Percentiles rank a stretch among this genome's conserved stretches.
These are phyloP conservation scores for Salvelinus sp. DNA, from an alignment of 2,113 vertebrate species.

Conservation along the genomic window DNA sequence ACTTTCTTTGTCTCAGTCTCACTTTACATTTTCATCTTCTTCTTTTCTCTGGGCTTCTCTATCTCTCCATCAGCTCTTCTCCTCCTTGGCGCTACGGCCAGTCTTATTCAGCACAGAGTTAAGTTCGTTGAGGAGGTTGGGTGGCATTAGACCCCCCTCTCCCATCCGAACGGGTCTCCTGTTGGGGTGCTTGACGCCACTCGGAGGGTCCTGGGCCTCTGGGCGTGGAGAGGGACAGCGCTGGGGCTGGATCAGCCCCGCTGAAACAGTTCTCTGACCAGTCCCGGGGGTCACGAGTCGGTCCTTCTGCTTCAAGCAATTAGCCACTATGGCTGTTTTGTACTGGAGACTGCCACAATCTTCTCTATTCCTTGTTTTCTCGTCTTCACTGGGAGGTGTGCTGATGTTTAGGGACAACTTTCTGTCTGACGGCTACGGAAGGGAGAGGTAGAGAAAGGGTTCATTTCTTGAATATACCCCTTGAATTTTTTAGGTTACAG, in stretches of 20 bases:
- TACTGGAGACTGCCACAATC: constrained; percentile 51
- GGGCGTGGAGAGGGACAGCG: constrained; percentile 2
- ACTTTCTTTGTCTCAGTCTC: background rate
- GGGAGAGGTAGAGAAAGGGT: constrained; percentile 13
- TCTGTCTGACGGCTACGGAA: constrained; percentile 24
- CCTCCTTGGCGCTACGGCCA: constrained; percentile 61
- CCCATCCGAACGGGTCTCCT: constrained; percentile 34
- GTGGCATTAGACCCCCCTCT: constrained; percentile 66
- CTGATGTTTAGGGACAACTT: constrained; percentile 17
- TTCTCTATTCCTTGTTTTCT: constrained; percentile 14
- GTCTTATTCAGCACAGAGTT: constrained; percentile 82
- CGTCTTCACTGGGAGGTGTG: background rate
- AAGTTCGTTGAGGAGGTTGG: constrained; percentile 85
- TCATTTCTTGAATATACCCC: background rate
- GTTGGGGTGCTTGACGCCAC: constrained; percentile 1
- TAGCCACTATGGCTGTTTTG: constrained; percentile 65
- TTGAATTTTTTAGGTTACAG: no score
- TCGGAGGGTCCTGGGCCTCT: constrained; percentile 1
- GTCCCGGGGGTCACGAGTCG: constrained; percentile 13
- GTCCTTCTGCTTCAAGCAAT: constrained; percentile 60
- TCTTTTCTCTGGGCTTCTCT: background rate
- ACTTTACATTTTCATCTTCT: background rate
- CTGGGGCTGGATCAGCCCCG: constrained; percentile 8
- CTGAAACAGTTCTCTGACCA: background rate
- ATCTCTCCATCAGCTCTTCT: constrained; percentile 53